phyloP scores from a whole-genome alignment of 1,140 invertebrate genomes.

The honey bee (Apis mellifera) region DNA sequence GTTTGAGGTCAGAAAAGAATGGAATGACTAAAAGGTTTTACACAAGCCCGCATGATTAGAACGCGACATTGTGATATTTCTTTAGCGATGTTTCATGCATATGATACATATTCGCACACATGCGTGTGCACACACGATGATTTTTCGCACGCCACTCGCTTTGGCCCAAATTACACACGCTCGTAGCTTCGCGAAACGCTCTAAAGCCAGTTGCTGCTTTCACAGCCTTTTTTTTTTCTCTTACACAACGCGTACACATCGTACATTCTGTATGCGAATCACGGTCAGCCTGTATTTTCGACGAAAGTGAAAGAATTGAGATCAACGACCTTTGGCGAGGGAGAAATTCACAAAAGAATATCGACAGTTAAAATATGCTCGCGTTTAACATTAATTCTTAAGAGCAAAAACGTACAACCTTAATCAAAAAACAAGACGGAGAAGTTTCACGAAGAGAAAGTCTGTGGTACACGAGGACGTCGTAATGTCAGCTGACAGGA shows the following conservation, averaged over 20 bases:
- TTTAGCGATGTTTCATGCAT: slow-evolving; percentile 42
- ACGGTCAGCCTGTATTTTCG: slow-evolving; percentile 51
- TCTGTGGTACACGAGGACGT: slow-evolving; percentile 36
- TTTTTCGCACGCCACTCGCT: slow-evolving; percentile 47
- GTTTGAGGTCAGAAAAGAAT: slow-evolving; percentile 5
- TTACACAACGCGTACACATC: slow-evolving; percentile 4
- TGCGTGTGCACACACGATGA: slow-evolving; percentile 37
- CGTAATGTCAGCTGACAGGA: slow-evolving; percentile 52
- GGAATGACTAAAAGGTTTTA: slow-evolving; percentile 9
- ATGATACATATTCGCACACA: slow-evolving; percentile 5
- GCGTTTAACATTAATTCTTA: not conserved
- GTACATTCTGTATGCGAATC: slow-evolving; percentile 17
- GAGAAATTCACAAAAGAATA: slow-evolving; percentile 54
- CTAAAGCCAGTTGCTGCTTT: slow-evolving; percentile 13
- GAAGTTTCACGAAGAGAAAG: slow-evolving; percentile 52
- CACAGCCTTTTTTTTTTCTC: slow-evolving; percentile 23
- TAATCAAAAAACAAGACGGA: not conserved
- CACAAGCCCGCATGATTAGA: slow-evolving; percentile 53
- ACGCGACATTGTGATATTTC: slow-evolving; percentile 32
- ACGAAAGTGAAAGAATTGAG: slow-evolving; percentile 57
- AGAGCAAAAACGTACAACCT: not conserved
- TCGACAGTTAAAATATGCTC: not conserved
- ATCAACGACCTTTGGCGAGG: slow-evolving; percentile 29
- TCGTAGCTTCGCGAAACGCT: slow-evolving; percentile 16
- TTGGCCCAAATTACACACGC: slow-evolving; percentile 5